Percentiles rank a stretch among this genome's conserved stretches.
Conservation (phyloP, 2,113 vertebrate species). For the Nesogale talazaci region DNA sequence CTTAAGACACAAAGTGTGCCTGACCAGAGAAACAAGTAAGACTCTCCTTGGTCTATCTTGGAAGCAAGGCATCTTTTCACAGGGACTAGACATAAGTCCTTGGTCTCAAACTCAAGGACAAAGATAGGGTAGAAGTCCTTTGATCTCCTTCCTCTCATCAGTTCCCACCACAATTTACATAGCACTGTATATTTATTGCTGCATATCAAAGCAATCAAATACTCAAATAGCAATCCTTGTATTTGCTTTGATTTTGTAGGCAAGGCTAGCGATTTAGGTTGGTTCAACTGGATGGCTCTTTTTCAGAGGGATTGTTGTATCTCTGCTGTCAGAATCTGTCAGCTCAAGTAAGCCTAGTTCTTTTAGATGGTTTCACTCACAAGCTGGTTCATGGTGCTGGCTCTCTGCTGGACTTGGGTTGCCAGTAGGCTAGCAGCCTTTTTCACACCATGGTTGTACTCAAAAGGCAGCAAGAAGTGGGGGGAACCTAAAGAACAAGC, state of each 20-base stretch:
- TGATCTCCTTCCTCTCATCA: neutral
- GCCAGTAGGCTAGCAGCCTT: neutral
- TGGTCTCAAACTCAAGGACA: neutral
- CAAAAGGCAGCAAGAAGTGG: constrained; percentile 17
- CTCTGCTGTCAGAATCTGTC: neutral
- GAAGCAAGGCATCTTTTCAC: neutral
- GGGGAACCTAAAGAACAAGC: neutral
- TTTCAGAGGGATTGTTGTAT: neutral
- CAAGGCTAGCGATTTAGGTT: neutral
- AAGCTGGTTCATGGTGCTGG: neutral
- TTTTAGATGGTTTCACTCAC: neutral
- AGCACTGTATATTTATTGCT: neutral
- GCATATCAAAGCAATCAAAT: neutral
- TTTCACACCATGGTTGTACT: neutral
- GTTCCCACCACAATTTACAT: neutral
- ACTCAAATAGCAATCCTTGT: neutral
- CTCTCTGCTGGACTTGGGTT: neutral
- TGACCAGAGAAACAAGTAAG: neutral
- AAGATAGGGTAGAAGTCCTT: neutral
- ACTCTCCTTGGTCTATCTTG: neutral
- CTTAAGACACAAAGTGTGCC: neutral
- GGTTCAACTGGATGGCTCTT: neutral
- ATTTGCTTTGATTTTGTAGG: neutral
- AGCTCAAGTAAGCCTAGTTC: neutral
- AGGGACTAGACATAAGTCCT: neutral